A percentile compares a stretch with the other conserved stretches of the same genome.
Conservation (phyloP, 2,888 invertebrate species). For the Toxonevra muliebris region DNA sequence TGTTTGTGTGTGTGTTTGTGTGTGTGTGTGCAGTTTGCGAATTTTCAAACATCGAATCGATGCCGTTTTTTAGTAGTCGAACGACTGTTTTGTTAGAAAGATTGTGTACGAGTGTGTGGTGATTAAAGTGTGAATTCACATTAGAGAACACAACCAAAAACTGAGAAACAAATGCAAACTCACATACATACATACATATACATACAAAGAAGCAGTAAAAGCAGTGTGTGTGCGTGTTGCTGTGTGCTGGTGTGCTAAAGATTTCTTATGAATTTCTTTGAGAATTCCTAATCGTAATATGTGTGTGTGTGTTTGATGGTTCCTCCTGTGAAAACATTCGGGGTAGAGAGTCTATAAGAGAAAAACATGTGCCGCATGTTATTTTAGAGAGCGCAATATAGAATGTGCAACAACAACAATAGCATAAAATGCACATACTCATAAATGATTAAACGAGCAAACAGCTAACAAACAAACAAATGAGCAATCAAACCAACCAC, state of each 20-base stretch:
- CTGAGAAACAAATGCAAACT: not conserved
- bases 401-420: not conserved
- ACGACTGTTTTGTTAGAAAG: slow-evolving; percentile 34
- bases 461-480: not conserved
- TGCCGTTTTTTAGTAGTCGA: slow-evolving; percentile 31
- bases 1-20: not conserved
- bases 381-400: not conserved
- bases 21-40: slow-evolving; percentile 32
- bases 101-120: slow-evolving; percentile 1
- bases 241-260: not conserved
- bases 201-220: slow-evolving; percentile 2
- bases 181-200: not conserved
- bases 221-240: slow-evolving; percentile 1
- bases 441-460: slow-evolving; percentile 2
- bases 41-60: slow-evolving; percentile 27
- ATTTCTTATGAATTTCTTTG: not conserved
- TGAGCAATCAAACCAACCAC: slow-evolving; percentile 6
- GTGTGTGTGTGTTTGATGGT: not conserved
- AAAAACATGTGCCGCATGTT: too few species aligned
- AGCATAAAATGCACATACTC: slow-evolving; percentile 38
- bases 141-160: not conserved
- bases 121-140: not conserved
- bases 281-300: not conserved
- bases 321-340: too few species aligned
- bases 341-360: too few species aligned